These are phyloP conservation scores for Caenorhabditis sp. DNA, from an alignment of 2,888 invertebrate species.

Conservation along the genomic window DNA sequence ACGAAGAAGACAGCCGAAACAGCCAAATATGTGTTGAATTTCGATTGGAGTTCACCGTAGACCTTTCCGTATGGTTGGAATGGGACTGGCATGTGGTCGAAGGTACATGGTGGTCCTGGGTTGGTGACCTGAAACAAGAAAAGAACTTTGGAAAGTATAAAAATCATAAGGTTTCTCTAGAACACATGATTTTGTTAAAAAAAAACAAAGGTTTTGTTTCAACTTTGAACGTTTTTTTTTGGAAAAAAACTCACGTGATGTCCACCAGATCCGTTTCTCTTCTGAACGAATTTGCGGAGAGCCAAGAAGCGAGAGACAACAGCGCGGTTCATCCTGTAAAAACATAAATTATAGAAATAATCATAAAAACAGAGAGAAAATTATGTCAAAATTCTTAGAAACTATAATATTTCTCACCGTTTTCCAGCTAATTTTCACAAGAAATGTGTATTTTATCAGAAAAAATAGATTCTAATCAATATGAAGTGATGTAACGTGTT, in stretches of 20 bases:
- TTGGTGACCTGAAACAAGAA: conserved; percentile 43
- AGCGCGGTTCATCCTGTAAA: conserved; percentile 52
- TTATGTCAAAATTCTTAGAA: background rate
- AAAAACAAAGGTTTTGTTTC: conserved; percentile 5
- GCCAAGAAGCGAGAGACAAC: conserved; percentile 50
- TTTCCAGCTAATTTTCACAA: no score
- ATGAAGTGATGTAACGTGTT: no score
- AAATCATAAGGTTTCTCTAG: no score
- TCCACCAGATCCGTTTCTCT: conserved; percentile 47
- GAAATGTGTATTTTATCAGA: no score
- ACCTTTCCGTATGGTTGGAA: conserved; percentile 61
- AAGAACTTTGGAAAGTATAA: background rate
- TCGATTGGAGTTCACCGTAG: conserved; percentile 58
- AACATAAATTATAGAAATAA: conserved; percentile 2
- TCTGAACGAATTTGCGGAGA: conserved; percentile 47
- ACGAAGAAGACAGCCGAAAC: conserved; percentile 31
- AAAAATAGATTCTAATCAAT: no score
- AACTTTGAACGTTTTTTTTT: background rate
- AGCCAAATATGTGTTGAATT: conserved; percentile 62
- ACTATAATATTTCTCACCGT: background rate
- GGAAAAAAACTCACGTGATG: conserved; percentile 32
- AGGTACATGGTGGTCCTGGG: conserved; percentile 60
- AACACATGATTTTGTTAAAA: background rate
- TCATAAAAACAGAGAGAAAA: background rate
- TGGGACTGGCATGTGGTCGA: conserved; percentile 60